Evolutionary conservation across 2,797 vertebrate genomes (phyloP).

Genomic region (Epinephelus malabaricus): DNA sequence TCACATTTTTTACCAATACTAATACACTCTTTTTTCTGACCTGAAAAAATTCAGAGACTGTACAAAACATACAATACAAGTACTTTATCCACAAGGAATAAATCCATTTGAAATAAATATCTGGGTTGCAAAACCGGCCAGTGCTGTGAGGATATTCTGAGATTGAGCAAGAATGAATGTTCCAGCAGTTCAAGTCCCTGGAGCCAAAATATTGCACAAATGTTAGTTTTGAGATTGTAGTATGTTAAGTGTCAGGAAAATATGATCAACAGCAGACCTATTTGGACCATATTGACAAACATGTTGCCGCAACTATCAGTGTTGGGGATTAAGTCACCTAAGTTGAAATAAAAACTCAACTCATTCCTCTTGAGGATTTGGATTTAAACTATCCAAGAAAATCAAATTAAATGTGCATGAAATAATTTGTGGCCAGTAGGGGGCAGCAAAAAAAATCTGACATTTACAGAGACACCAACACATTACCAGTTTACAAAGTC

Average conservation of each 20-base stretch:
- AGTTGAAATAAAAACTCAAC: slow-evolving; percentile 22
- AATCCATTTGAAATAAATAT: slow-evolving; percentile 19
- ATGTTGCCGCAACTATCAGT: slow-evolving; percentile 7
- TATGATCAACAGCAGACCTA: slow-evolving; percentile 24
- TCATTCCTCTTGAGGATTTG: not conserved
- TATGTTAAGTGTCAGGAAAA: slow-evolving; percentile 37
- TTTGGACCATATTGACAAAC: slow-evolving; percentile 24
- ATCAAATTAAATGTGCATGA: not conserved
- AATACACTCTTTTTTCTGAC: not conserved
- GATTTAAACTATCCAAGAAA: not conserved
- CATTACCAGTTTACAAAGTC: not conserved
- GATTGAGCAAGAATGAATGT: slow-evolving; percentile 32
- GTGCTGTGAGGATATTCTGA: slow-evolving; percentile 21
- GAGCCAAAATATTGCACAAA: slow-evolving; percentile 27
- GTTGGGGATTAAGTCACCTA: slow-evolving; percentile 11
- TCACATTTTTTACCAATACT: slow-evolving; percentile 3
- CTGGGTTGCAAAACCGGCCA: slow-evolving; percentile 40
- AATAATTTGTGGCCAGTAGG: slow-evolving; percentile 41
- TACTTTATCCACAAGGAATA: not conserved
- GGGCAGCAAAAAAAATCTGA: slow-evolving; percentile 25
- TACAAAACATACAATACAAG: slow-evolving; percentile 34
- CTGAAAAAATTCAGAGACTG: not conserved
- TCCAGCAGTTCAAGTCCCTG: slow-evolving; percentile 22
- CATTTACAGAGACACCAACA: not conserved
- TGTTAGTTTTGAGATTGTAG: slow-evolving; percentile 31